Conservation (phyloP, 2,888 invertebrate species). For the Thymelicus sylvestris region DNA sequence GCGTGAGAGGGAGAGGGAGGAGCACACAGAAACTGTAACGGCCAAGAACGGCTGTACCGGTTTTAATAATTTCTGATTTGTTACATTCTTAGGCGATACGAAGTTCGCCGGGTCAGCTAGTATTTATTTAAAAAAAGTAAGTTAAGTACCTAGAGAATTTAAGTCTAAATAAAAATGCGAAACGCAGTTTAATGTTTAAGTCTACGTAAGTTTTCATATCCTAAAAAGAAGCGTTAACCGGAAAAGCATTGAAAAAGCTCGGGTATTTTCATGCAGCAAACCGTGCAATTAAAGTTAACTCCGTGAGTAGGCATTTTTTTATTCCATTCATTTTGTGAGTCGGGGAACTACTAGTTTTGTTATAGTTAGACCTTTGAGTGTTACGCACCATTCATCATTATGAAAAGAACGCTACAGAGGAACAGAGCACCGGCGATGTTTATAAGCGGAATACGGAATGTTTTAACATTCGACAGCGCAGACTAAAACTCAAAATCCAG, state of each 20-base stretch:
- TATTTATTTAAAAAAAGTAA: too few species aligned
- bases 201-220: not conserved
- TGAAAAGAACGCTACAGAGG: constrained; percentile 11
- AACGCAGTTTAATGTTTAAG: too few species aligned
- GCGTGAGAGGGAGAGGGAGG: too few species aligned
- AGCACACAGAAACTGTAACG: too few species aligned
- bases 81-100: too few species aligned
- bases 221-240: not conserved
- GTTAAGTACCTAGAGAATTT: not conserved
- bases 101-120: too few species aligned
- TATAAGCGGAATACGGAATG: constrained; percentile 19
- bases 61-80: too few species aligned
- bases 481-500: not conserved
- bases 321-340: constrained; percentile 10
- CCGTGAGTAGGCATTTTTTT: not conserved
- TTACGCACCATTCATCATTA: constrained; percentile 24
- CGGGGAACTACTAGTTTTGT: not conserved
- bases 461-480: constrained; percentile 3
- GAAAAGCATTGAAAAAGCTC: constrained; percentile 15
- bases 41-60: too few species aligned
- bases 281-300: constrained; percentile 12
- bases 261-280: constrained; percentile 5
- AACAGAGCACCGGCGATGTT: constrained; percentile 4
- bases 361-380: constrained; percentile 14
- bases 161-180: not conserved